Conservation (phyloP, 2,888 invertebrate species). For the Malthinus flaveolus region DNA sequence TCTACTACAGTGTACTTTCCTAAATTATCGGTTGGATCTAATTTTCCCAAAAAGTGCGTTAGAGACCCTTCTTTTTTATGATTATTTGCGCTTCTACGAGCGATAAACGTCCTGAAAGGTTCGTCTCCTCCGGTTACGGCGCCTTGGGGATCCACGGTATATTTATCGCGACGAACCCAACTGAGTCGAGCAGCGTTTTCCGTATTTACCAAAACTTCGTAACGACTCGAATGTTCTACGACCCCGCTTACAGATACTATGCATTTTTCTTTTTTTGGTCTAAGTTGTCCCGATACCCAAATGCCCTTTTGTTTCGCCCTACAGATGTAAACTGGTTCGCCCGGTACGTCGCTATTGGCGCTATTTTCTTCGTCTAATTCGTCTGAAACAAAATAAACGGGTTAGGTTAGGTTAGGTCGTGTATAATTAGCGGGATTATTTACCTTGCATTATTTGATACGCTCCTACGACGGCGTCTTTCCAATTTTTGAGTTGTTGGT, state of each 20-base stretch:
- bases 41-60: constrained; percentile 70
- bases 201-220: constrained; percentile 76
- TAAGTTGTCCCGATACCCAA: constrained; percentile 72
- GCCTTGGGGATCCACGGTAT: constrained; percentile 66
- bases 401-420: neutral
- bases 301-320: constrained; percentile 72
- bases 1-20: constrained; percentile 73
- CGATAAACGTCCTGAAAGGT: constrained; percentile 45
- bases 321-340: constrained; percentile 69
- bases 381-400: constrained; percentile 20
- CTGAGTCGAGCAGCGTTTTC: constrained; percentile 75
- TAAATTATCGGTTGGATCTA: constrained; percentile 65
- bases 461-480: constrained; percentile 71
- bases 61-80: constrained; percentile 45
- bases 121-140: constrained; percentile 64
- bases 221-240: constrained; percentile 59
- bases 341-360: constrained; percentile 38
- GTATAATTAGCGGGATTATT: neutral
- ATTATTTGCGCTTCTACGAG: constrained; percentile 41
- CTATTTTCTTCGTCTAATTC: constrained; percentile 46
- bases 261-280: constrained; percentile 62
- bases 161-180: constrained; percentile 79
- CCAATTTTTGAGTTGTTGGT: constrained; percentile 53
- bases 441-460: constrained; percentile 42
- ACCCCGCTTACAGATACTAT: constrained; percentile 65